These are phyloP conservation scores for Smutsia gigantea DNA, from an alignment of 2,797 vertebrate genomes.

Conservation along the genomic window DNA sequence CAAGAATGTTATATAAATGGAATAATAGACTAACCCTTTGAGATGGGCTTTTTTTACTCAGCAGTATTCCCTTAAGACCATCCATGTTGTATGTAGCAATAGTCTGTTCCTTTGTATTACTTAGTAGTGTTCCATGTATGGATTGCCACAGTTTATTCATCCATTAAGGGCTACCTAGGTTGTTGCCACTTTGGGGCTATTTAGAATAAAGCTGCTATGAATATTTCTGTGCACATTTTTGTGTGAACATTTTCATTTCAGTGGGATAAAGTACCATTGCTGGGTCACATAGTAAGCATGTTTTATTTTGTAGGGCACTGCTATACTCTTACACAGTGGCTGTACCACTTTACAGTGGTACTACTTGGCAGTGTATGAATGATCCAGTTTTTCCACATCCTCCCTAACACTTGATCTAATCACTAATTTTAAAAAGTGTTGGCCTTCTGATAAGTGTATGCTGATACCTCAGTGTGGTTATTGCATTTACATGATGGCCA, in stretches of 20 bases:
- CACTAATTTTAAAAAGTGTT: neutral
- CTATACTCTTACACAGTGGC: too few species aligned
- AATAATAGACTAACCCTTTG: neutral
- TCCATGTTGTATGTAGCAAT: neutral
- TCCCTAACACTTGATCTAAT: neutral
- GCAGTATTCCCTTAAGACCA: neutral
- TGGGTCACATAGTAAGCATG: neutral
- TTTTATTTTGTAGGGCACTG: neutral
- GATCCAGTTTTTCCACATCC: neutral
- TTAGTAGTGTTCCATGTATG: neutral
- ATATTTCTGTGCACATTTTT: neutral
- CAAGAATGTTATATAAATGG: neutral
- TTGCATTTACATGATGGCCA: neutral
- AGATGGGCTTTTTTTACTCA: neutral
- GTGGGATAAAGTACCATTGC: neutral
- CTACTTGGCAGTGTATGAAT: neutral
- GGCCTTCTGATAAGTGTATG: neutral
- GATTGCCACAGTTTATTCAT: neutral
- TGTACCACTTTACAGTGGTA: neutral
- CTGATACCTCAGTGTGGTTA: neutral
- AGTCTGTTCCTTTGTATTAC: neutral
- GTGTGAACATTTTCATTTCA: neutral
- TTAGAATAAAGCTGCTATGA: neutral
- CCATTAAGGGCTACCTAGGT: neutral
- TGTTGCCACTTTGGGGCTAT: neutral